Evolutionary conservation across 2,797 vertebrate species (phyloP).

Genomic region (Lerista edwardsae): DNA sequence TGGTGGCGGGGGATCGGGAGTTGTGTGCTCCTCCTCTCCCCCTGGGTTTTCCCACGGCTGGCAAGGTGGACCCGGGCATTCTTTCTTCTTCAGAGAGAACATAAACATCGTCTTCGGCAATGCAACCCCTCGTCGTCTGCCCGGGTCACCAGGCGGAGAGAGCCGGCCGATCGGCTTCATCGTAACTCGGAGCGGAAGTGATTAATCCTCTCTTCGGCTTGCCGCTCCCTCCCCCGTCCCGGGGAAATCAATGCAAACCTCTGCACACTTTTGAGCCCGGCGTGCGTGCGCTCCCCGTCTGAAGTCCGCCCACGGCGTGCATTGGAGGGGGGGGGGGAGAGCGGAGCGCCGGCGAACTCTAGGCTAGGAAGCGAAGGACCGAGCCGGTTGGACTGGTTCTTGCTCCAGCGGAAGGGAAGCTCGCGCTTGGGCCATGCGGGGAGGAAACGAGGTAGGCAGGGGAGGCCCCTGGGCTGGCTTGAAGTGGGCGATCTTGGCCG

Average conservation of each 20-base stretch:
- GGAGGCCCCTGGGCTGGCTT: background rate
- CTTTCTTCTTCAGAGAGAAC: too few relatives aligned
- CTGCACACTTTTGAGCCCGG: conserved; percentile 1
- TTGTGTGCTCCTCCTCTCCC: background rate
- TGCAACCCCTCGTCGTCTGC: background rate
- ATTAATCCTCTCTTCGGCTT: background rate
- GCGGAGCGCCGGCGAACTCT: background rate
- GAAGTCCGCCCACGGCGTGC: background rate
- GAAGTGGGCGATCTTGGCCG: conserved; percentile 30
- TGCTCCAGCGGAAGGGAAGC: conserved; percentile 4
- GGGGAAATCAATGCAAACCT: background rate
- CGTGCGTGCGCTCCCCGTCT: background rate
- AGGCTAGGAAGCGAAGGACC: conserved; percentile 27
- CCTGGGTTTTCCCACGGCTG: background rate
- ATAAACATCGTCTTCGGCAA: too few relatives aligned
- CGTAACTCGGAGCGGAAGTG: background rate
- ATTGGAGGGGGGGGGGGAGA: too few relatives aligned
- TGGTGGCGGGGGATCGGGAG: background rate
- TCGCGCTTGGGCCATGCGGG: background rate
- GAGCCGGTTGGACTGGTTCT: conserved; percentile 60
- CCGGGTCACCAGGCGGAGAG: too few relatives aligned
- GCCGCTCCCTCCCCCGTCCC: background rate
- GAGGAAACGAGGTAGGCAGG: background rate
- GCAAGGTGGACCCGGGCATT: too few relatives aligned
- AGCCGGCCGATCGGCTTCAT: background rate